Conservation (phyloP, 2,888 invertebrate genomes). For the Mythimna impura region DNA sequence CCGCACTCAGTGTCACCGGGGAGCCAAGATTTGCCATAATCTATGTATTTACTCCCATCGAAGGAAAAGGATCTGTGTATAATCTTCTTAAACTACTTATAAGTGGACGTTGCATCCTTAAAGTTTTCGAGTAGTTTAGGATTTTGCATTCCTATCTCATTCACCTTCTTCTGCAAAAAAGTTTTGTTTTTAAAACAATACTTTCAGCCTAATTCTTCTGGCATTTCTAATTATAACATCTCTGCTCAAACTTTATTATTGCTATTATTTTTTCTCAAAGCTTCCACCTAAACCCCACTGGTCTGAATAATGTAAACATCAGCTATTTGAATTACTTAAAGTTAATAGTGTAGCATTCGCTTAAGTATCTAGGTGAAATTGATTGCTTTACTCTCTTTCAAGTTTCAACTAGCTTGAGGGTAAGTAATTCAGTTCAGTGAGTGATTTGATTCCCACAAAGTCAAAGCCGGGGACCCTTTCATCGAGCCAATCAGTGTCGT, state of each 20-base stretch:
- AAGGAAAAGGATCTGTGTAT: not conserved
- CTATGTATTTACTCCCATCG: not conserved
- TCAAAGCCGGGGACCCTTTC: constrained; percentile 29
- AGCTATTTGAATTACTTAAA: not conserved
- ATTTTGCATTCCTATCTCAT: not conserved
- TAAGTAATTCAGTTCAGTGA: constrained; percentile 3
- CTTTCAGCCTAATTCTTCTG: not conserved
- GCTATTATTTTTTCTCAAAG: not conserved
- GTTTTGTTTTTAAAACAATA: not conserved
- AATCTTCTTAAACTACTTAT: not conserved
- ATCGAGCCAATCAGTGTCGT: constrained; percentile 27
- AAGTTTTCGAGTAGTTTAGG: not conserved
- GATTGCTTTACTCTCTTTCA: not conserved
- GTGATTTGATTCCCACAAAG: constrained; percentile 20
- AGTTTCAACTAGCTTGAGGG: not conserved
- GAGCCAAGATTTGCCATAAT: constrained; percentile 1
- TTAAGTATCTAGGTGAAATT: not conserved
- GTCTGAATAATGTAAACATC: not conserved
- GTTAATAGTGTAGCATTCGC: not conserved
- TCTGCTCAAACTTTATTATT: not conserved
- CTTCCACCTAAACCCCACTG: not conserved
- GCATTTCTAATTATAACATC: not conserved
- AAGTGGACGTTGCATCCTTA: not conserved
- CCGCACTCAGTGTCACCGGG: not conserved
- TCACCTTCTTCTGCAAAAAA: not conserved